Evolutionary conservation across 2,113 vertebrate species (phyloP), one percentile per base, ranked within the genome.

Genomic region (Azemiops feae): DNA sequence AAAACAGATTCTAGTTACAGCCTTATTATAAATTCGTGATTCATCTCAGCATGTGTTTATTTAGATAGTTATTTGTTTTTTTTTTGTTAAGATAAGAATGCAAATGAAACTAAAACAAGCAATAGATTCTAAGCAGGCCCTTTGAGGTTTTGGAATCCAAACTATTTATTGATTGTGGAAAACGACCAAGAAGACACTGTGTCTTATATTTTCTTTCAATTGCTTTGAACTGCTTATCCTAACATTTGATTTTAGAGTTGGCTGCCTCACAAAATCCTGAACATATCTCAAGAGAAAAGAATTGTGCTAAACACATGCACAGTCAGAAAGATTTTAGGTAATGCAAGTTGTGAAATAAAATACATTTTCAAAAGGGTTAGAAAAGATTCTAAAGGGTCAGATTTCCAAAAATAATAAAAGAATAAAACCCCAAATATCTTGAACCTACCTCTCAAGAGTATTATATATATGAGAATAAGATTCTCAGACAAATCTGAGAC

Each of bases 101-200:
- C 74, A 93, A 92, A 94, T 93, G 89, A 94, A 91, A 64, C 57
- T 94, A 96, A 95, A 93, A 94, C 91, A 95, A 94, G 94, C 91
- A 96, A 95, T 93, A 30, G 86, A 57, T 25, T 87, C 89, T 90
- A 87, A 93, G 58, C 27, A 87, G 43, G 92, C 23, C 54, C 64
- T 45, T 88, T 88, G 55, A 92, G 45, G 95, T 93, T 88, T 86
- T 94, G 93, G 94, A 94, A 22, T 87, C 57, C 92, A 50, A 54
- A 34, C 91, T 93, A 91, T 94, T 95, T 95, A 94, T 91, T 96
- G 94, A 95, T 95, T 45, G 58, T 88, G 91, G 87, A 96, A 50
- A 94, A 92, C 52, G 95, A 96, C 94, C 90, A 95, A 95, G 91
- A 81, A 39, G 47, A 93, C 34, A 91, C 74, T 81, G 87, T 69